Percentiles rank a stretch among this genome's conserved stretches.
phyloP scores from a whole-genome alignment of 2,797 vertebrate species.

The Chiloscyllium punctatum region DNA sequence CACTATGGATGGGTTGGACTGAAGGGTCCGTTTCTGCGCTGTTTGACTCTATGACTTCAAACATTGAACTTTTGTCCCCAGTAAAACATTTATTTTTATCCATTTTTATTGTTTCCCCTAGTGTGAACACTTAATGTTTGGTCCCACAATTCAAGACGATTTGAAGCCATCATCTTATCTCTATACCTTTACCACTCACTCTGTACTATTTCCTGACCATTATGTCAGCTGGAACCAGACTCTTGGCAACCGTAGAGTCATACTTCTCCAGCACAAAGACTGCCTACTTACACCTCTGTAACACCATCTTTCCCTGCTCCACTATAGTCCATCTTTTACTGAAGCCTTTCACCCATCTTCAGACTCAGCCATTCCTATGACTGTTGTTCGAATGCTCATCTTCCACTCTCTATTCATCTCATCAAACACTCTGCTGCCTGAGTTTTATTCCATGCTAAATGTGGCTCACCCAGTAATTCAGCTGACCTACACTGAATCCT shows the following conservation, averaged over 20 bases:
- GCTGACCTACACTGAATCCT: neutral
- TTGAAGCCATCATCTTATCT: neutral
- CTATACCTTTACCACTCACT: neutral
- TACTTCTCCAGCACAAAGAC: neutral
- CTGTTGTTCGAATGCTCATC: neutral
- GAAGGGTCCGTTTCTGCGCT: too few relatives aligned
- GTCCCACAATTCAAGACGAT: neutral
- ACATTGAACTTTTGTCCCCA: neutral
- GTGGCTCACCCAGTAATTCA: neutral
- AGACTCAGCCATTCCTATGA: too few relatives aligned
- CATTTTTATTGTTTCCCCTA: neutral
- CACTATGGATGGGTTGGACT: too few relatives aligned
- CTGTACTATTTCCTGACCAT: neutral
- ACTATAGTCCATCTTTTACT: neutral
- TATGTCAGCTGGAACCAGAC: neutral
- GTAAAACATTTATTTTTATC: neutral
- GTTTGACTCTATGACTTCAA: too few relatives aligned
- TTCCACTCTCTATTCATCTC: neutral
- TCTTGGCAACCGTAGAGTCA: neutral
- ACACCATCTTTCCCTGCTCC: neutral
- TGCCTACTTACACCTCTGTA: neutral
- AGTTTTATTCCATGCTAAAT: neutral
- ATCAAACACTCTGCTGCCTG: neutral
- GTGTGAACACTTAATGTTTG: neutral
- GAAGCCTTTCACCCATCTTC: neutral